Percentiles rank a stretch among this genome's conserved stretches.
These are phyloP conservation scores for Symphodus melops DNA, from an alignment of 2,113 vertebrate species.

Conservation along the genomic window DNA sequence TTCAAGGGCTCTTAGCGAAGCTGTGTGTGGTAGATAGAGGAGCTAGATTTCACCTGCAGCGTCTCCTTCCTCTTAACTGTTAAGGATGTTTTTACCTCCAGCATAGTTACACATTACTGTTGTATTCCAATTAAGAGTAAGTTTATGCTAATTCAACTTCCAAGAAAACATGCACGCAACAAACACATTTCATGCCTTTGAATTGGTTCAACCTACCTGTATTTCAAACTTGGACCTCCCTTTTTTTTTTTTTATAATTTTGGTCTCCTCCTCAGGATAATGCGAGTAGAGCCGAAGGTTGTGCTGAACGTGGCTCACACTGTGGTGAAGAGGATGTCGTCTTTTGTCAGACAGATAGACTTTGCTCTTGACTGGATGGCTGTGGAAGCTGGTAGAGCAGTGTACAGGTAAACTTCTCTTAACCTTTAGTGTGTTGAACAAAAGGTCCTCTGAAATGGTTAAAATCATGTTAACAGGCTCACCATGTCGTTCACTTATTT, in stretches of 20 bases:
- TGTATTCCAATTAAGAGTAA: too few species aligned
- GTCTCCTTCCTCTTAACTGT: too few species aligned
- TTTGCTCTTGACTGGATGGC: slow-evolving; percentile 99
- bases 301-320: slow-evolving; percentile 93
- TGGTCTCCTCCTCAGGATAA: slow-evolving; percentile 84
- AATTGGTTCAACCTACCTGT: too few species aligned
- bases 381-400: slow-evolving; percentile 92
- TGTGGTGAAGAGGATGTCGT: slow-evolving; percentile 91
- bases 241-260: too few species aligned
- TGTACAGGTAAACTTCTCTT: slow-evolving; percentile 88
- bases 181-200: too few species aligned
- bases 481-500: slow-evolving; percentile 11
- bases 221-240: too few species aligned
- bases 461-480: neutral
- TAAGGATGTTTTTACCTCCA: too few species aligned
- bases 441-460: neutral
- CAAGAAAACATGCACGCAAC: too few species aligned
- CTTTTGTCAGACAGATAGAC: slow-evolving; percentile 94
- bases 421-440: neutral
- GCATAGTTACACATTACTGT: too few species aligned
- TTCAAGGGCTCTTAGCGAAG: neutral
- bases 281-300: slow-evolving; percentile 91
- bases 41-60: neutral
- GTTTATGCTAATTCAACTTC: too few species aligned
- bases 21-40: neutral